Percentiles rank a stretch among this genome's conserved stretches.
phyloP scores from a whole-genome alignment of 2,113 vertebrate genomes.

The Scomber japonicus region DNA sequence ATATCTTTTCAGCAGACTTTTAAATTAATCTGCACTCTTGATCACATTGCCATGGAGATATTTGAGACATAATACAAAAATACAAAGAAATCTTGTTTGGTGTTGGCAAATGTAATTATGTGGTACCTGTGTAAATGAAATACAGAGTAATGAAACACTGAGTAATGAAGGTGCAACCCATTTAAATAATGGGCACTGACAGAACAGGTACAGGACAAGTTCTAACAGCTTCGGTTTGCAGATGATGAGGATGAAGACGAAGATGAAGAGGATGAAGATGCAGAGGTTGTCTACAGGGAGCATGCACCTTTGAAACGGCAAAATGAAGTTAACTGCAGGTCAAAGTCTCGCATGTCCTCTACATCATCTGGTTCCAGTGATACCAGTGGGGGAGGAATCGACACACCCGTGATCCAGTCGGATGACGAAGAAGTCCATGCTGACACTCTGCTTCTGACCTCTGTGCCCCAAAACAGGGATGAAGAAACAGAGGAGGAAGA shows the following conservation, averaged over 20 bases:
- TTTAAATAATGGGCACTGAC: neutral
- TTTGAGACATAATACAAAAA: neutral
- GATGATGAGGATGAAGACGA: slow-evolving; percentile 70
- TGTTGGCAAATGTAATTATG: neutral
- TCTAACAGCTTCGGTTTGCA: slow-evolving; percentile 38
- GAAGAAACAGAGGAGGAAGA: slow-evolving; percentile 81
- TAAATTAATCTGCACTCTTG: neutral
- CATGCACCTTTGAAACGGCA: slow-evolving; percentile 79
- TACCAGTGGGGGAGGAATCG: slow-evolving; percentile 84
- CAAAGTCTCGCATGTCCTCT: slow-evolving; percentile 88
- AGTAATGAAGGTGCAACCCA: neutral
- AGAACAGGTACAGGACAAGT: neutral
- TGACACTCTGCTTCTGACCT: slow-evolving; percentile 83
- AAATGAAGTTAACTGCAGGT: slow-evolving; percentile 64
- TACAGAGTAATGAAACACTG: neutral
- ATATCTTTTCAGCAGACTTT: too few relatives aligned
- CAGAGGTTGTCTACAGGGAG: slow-evolving; percentile 80
- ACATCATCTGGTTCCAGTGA: slow-evolving; percentile 89
- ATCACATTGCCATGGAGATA: neutral
- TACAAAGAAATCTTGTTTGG: neutral
- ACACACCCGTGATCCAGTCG: slow-evolving; percentile 91
- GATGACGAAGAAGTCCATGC: slow-evolving; percentile 90
- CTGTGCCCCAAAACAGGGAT: slow-evolving; percentile 68
- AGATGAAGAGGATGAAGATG: slow-evolving; percentile 70
- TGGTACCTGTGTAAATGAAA: neutral